Evolutionary conservation across 2,113 vertebrate genomes (phyloP).

Genomic region (Vulpes ferrilata): DNA sequence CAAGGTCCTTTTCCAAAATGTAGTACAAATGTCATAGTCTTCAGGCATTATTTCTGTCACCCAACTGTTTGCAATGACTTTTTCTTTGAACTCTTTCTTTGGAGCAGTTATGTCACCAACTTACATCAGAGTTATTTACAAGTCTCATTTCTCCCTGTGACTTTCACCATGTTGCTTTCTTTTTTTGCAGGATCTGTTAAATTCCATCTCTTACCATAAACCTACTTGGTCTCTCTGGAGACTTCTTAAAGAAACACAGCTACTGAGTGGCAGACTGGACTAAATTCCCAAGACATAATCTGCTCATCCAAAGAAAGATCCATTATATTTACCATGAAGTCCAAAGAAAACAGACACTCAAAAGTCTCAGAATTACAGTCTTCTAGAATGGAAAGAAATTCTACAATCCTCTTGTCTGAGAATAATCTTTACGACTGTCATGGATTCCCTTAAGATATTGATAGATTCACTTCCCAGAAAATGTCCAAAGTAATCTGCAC

Average conservation of each 20-base stretch:
- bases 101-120: neutral
- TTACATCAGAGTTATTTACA: slow-evolving; percentile 21
- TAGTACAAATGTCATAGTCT: slow-evolving; percentile 10
- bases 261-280: neutral
- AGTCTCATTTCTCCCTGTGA: slow-evolving; percentile 30
- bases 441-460: neutral
- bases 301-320: neutral
- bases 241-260: slow-evolving; percentile 51
- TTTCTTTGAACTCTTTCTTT: slow-evolving; percentile 47
- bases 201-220: neutral
- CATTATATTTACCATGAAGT: neutral
- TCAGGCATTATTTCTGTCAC: slow-evolving; percentile 9
- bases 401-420: neutral
- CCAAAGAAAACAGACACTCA: neutral
- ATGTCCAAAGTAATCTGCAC: neutral
- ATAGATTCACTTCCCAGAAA: neutral
- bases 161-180: neutral
- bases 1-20: neutral
- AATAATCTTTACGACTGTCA: neutral
- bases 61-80: neutral
- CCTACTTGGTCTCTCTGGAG: neutral
- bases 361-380: neutral
- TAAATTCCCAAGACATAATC: neutral
- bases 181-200: neutral
- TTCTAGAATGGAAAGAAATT: neutral